Evolutionary conservation across 30 jellyfish, hydroid and myxozoan species (phyloP).

Genomic region (Aurelia aurita): DNA sequence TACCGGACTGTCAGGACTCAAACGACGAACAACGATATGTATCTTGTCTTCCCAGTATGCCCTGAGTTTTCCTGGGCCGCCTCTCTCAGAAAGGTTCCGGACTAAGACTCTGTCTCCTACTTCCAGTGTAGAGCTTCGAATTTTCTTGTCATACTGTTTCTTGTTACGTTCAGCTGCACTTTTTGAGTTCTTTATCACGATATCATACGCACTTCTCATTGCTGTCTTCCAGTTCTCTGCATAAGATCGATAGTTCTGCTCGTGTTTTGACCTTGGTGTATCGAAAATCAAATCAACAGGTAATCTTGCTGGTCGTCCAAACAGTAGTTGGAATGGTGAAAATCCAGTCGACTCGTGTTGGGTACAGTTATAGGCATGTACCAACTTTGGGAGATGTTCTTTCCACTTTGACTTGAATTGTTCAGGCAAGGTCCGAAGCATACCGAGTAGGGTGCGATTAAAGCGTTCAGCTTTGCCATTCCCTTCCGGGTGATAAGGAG

Average conservation of each 20-base stretch:
- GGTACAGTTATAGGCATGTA: slow-evolving; percentile 29
- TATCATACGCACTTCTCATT: slow-evolving; percentile 2
- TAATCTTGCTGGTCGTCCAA: slow-evolving; percentile 43
- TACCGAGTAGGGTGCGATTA: no score
- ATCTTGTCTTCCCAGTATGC: slow-evolving; percentile 45
- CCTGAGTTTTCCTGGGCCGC: slow-evolving; percentile 61
- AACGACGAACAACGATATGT: slow-evolving; percentile 22
- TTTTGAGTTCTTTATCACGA: not conserved
- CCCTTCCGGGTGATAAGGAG: no score
- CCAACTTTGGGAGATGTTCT: not conserved
- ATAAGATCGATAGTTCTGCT: not conserved
- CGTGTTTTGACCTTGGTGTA: not conserved
- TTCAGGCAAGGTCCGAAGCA: no score
- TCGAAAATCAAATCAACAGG: slow-evolving; percentile 31
- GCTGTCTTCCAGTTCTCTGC: slow-evolving; percentile 17
- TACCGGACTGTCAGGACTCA: slow-evolving; percentile 8
- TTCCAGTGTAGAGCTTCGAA: not conserved
- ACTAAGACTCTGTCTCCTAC: slow-evolving; percentile 33
- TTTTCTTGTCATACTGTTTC: not conserved
- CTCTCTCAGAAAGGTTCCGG: no score
- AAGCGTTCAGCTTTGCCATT: no score
- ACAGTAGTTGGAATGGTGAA: slow-evolving; percentile 30
- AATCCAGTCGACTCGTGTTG: slow-evolving; percentile 41
- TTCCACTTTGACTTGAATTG: no score
- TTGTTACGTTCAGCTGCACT: not conserved